A percentile compares a stretch with the other conserved stretches of the same genome.
These are phyloP conservation scores for Actinemys pallida DNA, from an alignment of 2,113 vertebrate species.

Conservation along the genomic window DNA sequence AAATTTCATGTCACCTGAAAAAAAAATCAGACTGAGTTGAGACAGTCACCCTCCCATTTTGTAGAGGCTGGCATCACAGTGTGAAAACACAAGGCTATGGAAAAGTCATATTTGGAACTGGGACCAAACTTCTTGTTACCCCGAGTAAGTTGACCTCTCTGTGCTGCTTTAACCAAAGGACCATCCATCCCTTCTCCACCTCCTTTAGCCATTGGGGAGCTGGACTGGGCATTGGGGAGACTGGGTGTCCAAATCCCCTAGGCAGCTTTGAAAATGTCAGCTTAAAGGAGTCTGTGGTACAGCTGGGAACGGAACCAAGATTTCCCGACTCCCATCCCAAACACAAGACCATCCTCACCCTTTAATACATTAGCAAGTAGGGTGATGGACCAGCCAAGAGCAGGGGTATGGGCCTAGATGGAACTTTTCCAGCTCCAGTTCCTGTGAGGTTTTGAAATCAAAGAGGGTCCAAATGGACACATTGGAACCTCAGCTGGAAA, in stretches of 20 bases:
- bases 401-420: neutral
- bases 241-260: neutral
- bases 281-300: neutral
- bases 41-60: conserved; percentile 12
- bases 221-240: neutral
- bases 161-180: neutral
- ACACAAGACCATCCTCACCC: neutral
- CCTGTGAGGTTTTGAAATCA: neutral
- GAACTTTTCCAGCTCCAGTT: neutral
- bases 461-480: neutral
- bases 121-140: conserved; percentile 47
- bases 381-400: neutral
- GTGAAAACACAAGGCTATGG: neutral
- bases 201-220: neutral
- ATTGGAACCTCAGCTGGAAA: neutral
- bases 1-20: neutral
- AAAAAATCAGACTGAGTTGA: rapidly evolving
- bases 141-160: conserved; percentile 50
- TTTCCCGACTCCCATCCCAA: neutral
- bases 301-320: neutral
- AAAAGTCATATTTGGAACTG: conserved; percentile 63
- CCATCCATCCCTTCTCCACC: neutral
- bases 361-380: neutral
- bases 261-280: neutral
- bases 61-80: conserved; percentile 50